Evolutionary conservation across 2,797 vertebrate species (phyloP).

Genomic region (Eulemur mongoz): DNA sequence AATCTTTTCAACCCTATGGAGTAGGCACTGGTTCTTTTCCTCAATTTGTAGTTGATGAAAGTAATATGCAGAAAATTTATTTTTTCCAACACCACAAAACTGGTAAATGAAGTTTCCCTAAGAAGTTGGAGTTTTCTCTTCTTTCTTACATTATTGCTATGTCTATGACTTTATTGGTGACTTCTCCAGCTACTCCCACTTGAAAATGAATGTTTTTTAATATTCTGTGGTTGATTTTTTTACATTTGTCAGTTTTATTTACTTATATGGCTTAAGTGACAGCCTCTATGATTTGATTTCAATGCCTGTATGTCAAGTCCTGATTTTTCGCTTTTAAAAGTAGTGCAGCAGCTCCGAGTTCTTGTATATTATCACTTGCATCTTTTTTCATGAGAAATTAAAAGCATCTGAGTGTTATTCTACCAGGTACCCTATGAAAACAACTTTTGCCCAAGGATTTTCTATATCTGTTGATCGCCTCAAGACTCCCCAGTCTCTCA

Average conservation of each 20-base stretch:
- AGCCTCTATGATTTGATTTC: not conserved
- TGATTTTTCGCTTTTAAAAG: not conserved
- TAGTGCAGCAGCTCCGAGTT: not conserved
- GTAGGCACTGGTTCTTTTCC: not conserved
- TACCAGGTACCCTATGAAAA: not conserved
- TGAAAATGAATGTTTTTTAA: not conserved
- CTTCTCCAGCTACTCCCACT: not conserved
- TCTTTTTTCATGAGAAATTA: not conserved
- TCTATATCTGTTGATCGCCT: not conserved
- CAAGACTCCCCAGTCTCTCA: not conserved
- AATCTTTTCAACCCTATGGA: not conserved
- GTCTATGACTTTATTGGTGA: not conserved
- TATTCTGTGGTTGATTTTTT: not conserved
- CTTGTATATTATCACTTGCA: not conserved
- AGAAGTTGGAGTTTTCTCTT: not conserved
- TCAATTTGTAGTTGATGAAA: not conserved
- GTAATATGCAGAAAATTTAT: not conserved
- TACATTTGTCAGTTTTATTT: not conserved
- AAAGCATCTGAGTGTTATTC: not conserved
- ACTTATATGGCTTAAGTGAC: not conserved
- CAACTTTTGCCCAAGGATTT: not conserved
- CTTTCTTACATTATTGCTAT: not conserved
- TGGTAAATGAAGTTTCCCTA: not conserved
- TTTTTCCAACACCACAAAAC: not conserved
- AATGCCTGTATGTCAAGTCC: not conserved